Evolutionary conservation across 2,113 vertebrate species (phyloP).

Genomic region (Podarcis cretensis): DNA sequence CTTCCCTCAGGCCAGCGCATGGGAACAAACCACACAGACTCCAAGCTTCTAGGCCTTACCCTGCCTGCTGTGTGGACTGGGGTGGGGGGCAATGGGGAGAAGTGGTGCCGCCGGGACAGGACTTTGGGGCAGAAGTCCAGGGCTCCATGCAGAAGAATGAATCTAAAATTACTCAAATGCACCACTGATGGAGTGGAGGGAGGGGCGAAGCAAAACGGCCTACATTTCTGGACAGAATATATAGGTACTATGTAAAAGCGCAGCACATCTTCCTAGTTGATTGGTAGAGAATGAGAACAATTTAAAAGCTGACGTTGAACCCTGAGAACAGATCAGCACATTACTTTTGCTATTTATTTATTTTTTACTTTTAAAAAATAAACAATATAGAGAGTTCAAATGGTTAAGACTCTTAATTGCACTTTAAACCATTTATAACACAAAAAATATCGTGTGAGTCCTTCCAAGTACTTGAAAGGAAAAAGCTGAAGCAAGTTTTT

Average conservation of each 20-base stretch:
- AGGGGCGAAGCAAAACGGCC: neutral
- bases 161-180: neutral
- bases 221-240: neutral
- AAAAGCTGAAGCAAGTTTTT: constrained; percentile 40
- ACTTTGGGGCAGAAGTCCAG: neutral
- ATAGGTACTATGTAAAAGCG: constrained; percentile 4
- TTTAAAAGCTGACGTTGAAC: constrained; percentile 50
- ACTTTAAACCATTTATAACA: constrained; percentile 56
- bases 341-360: neutral
- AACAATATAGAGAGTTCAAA: constrained; percentile 40
- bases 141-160: neutral
- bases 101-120: neutral
- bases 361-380: constrained; percentile 12
- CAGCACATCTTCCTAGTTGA: neutral
- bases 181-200: neutral
- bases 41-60: neutral
- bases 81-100: too few species aligned
- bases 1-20: neutral
- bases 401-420: constrained; percentile 68
- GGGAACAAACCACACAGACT: neutral
- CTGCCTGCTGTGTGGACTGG: neutral
- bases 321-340: constrained; percentile 60
- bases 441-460: constrained; percentile 35
- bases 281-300: constrained; percentile 33
- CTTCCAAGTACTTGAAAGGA: constrained; percentile 46